Percentiles rank a stretch among this genome's conserved stretches.
phyloP scores from a whole-genome alignment of 1,140 invertebrate species.

The Matsumurasca onukii region DNA sequence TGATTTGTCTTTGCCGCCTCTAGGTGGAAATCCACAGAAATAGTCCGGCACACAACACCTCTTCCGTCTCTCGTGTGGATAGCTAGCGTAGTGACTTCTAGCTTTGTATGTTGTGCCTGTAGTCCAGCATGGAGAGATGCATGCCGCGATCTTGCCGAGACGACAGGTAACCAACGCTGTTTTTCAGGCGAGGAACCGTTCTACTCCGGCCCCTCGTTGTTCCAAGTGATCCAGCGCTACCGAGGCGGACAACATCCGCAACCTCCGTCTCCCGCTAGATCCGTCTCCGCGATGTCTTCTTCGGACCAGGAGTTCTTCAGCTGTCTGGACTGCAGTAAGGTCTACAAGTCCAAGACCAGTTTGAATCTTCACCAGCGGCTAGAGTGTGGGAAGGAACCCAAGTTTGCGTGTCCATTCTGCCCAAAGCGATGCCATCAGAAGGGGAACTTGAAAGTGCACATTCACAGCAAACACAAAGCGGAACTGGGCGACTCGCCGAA shows the following conservation, averaged over 20 bases:
- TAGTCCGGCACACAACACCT: too few species aligned
- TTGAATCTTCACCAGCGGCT: conserved; percentile 55
- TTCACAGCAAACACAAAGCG: conserved; percentile 47
- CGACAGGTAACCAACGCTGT: conserved; percentile 7
- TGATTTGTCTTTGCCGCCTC: too few species aligned
- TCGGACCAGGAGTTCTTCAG: conserved; percentile 30
- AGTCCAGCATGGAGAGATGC: neutral
- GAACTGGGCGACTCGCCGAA: conserved; percentile 6
- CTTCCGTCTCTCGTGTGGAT: too few species aligned
- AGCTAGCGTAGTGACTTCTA: neutral
- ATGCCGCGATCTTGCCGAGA: neutral
- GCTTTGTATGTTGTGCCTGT: conserved; percentile 4
- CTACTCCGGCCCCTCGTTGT: conserved; percentile 17
- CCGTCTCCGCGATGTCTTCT: neutral
- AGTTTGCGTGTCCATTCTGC: conserved; percentile 55
- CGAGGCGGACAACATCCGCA: neutral
- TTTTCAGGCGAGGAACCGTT: neutral
- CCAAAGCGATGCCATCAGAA: conserved; percentile 53
- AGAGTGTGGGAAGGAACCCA: conserved; percentile 57
- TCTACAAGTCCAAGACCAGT: conserved; percentile 53
- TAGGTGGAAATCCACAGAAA: too few species aligned
- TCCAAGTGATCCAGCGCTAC: neutral
- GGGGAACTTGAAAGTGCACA: conserved; percentile 51
- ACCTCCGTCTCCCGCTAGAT: neutral
- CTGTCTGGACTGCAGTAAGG: conserved; percentile 49